Conservation (phyloP, 2,888 invertebrate genomes). For the Anagyrus pseudococci region DNA sequence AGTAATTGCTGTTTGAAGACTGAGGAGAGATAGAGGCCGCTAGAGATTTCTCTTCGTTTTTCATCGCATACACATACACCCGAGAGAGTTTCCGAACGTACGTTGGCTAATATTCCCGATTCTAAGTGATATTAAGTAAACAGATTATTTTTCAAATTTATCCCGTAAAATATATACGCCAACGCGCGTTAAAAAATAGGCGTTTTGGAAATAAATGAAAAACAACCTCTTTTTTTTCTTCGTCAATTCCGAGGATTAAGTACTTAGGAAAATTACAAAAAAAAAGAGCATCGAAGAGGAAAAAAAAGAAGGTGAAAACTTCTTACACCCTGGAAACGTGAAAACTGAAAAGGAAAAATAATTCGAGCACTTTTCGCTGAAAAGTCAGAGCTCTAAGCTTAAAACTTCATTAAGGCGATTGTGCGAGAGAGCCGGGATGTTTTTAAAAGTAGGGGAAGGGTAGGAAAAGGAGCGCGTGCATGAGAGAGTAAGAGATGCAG, state of each 20-base stretch:
- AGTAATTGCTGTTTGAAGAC: neutral
- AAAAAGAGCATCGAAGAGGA: neutral
- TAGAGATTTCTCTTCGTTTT: neutral
- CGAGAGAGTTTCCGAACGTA: too few species aligned
- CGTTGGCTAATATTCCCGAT: too few species aligned
- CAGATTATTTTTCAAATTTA: too few species aligned
- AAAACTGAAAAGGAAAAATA: neutral
- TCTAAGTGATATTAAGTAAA: too few species aligned
- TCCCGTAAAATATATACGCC: too few species aligned
- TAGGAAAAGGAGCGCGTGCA: neutral
- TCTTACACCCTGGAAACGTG: too few species aligned
- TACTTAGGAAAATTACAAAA: neutral
- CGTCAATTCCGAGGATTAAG: neutral
- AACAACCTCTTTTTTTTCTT: neutral
- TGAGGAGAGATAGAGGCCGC: neutral
- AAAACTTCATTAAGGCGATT: constrained; percentile 16
- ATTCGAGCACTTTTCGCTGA: neutral
- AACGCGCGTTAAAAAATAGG: too few species aligned
- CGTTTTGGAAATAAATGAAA: too few species aligned
- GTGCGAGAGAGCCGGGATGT: neutral
- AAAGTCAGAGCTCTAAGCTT: neutral
- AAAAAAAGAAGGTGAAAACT: too few species aligned
- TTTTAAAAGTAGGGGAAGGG: neutral
- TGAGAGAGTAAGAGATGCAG: neutral
- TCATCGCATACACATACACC: too few species aligned